Base-by-base conservation (phyloP, 2,797 vertebrate genomes). In the Manis javanica region DNA sequence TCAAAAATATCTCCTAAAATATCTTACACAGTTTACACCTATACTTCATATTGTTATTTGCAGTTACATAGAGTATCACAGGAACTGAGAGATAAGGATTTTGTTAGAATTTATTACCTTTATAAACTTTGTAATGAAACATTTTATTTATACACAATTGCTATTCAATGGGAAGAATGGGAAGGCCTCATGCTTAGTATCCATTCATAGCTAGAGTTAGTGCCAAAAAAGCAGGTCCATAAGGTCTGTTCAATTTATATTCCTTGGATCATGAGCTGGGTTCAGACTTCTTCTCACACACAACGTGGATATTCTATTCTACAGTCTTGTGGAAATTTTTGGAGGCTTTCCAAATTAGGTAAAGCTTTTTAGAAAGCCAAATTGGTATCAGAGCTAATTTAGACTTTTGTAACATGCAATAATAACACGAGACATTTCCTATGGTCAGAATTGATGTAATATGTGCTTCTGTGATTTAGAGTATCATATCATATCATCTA, bases 381-480 rank as follows among this genome's bases (percentile, higher is more conserved):
- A 49, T 74, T 94, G 42, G 75, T 85, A 53, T 94, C 59, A 31
- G 34, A 66, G 72, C 8, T 83, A 77, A 87, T 88, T 82, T 68
- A 88, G 15, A 18, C 18, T 90, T 90, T 59, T 7, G 37, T 51
- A 34, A 69, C 69, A 34, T 26, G 5, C 9, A 51, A 82, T 82
- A 87, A 57, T 26, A 81, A 69, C 63, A 53, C 6, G 21, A 93
- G 34, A 11, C 21, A 66, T 83, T 95, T 92, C 29, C 12, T 74
- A 15, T 31, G 29, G n/a, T 26, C 87, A 84, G 29, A 92, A 91
- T 24, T 51, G 31, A 82, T 49, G 13, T 64, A 14, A 37, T 42
- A 23, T 23, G 29, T 71, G 6, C n/a, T 72, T 37, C 69, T 75
- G 21, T 61, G 34, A 77, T 55, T 92, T 93, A 29, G 42, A 61